Base-by-base conservation (phyloP, 1,140 invertebrate genomes). In the Drosophila rufa region DNA sequence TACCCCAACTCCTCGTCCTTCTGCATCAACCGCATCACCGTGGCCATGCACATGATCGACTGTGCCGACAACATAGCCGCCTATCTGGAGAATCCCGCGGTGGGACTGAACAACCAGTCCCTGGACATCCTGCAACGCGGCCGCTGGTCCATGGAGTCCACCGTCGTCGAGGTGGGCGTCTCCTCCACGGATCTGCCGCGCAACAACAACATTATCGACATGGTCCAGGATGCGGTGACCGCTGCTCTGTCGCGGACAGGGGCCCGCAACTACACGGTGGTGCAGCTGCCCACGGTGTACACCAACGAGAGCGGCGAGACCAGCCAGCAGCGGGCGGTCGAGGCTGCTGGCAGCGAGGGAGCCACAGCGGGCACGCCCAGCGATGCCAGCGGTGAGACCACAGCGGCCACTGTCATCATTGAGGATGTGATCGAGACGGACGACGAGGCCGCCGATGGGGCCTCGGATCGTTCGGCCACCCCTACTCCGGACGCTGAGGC, bases 131-230 rank as follows among this genome's bases (percentile, higher is more conserved):
- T 93, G 33, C 82, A 92, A 25, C 92, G 91, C 7, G 92, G 92
- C 5, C 90, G 91, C 42, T 93, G 87, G 80, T 93, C 92, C 46
- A 92, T 93, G 92, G 92, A 93, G 55, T 93, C 92, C 7, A 93
- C 92, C 2, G 92, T 93, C 2, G 89, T 93, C 2, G 92, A 93
- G 68, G 92, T 93, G n/a, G 92, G 92, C 8, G 92, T 93, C 51
- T 92, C 92, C 7, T 87, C 92, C 7, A 76, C 87, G 0, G 92
- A 93, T 27, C 51, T 93, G 62, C 91, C 91, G 15, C 87, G 91
- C 65, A 92, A 92, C 66, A 93, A 93, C 42, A 93, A 93, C 65
- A 87, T 93, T 14, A 91, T 93, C 3, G 91, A 92, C 50, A 91
- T 91, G 78, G 86, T 93, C 6, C 91, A 92, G 62, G 92, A 92